Conservation (phyloP, 35 echinoderm and acorn worm species). For the Heliocidaris erythrogramma region DNA sequence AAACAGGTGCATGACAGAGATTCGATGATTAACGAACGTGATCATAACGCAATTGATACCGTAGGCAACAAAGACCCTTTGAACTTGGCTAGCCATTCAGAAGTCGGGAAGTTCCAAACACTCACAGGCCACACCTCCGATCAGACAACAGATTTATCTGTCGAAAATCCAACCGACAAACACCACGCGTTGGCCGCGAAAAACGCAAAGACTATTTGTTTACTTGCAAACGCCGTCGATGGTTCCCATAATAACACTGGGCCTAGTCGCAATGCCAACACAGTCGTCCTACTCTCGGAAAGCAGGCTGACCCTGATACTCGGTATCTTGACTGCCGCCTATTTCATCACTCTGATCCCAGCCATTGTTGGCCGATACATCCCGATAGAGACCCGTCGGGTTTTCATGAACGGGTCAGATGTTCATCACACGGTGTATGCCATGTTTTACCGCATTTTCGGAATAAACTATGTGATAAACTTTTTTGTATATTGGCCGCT, state of each 20-base stretch:
- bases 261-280: neutral
- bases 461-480: conserved; percentile 1
- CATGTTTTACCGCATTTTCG: neutral
- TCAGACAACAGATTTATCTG: no score
- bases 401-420: neutral
- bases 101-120: no score
- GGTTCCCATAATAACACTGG: neutral
- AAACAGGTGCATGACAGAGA: neutral
- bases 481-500: conserved; percentile 1
- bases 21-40: no score
- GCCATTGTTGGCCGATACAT: neutral
- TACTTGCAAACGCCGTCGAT: neutral
- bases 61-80: no score
- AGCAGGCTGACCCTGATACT: neutral
- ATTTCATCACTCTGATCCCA: neutral
- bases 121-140: no score
- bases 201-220: neutral
- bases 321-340: neutral
- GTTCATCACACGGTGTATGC: neutral
- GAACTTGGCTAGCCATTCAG: no score
- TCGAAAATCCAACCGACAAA: no score
- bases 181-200: no score
- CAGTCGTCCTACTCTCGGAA: neutral
- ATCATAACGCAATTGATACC: no score
- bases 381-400: neutral